phyloP scores from a whole-genome alignment of 2,888 invertebrate species.

The Polyommatus iphigenia region DNA sequence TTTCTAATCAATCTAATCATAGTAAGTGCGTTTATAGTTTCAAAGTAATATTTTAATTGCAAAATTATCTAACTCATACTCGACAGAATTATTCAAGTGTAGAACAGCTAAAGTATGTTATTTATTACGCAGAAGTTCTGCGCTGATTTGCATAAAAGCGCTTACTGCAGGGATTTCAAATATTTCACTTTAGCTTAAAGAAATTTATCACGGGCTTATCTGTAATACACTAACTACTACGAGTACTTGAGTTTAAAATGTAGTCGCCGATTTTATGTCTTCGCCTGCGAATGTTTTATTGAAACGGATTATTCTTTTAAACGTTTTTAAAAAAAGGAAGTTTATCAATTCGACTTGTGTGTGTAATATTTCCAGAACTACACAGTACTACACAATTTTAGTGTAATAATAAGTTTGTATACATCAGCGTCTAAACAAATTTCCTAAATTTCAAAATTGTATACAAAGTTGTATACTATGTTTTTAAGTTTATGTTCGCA shows the following conservation, averaged over 20 bases:
- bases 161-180: constrained; percentile 22
- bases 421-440: too few relatives aligned
- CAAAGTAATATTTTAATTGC: constrained; percentile 15
- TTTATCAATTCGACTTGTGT: too few relatives aligned
- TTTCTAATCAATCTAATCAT: neutral
- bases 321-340: too few relatives aligned
- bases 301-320: neutral
- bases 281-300: neutral
- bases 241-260: constrained; percentile 9
- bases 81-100: constrained; percentile 21
- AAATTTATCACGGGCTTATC: constrained; percentile 25
- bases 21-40: constrained; percentile 24
- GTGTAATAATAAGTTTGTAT: too few relatives aligned
- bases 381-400: too few relatives aligned
- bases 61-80: constrained; percentile 19
- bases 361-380: too few relatives aligned
- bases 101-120: constrained; percentile 28
- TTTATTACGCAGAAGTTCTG: constrained; percentile 24
- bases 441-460: too few relatives aligned
- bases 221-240: constrained; percentile 24
- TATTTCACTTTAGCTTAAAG: constrained; percentile 31
- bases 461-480: too few relatives aligned
- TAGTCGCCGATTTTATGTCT: neutral
- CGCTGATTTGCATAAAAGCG: constrained; percentile 30
- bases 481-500: too few relatives aligned